Percentiles rank a stretch among this genome's conserved stretches.
These are phyloP conservation scores for Lepidotrigona ventralis DNA, from an alignment of 1,140 invertebrate genomes.

Conservation along the genomic window DNA sequence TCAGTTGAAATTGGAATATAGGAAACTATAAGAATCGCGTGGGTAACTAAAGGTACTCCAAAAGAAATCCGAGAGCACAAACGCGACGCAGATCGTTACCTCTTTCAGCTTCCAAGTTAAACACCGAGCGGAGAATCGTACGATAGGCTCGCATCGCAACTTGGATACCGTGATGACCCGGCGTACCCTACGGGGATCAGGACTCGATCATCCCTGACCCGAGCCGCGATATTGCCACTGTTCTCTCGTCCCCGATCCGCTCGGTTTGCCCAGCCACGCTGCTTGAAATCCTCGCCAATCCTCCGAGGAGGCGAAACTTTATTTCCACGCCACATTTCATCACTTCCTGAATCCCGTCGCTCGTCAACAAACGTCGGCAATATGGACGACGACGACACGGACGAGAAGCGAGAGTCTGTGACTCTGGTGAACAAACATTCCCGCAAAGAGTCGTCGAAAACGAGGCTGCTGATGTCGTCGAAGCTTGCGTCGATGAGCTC, in stretches of 20 bases:
- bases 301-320: no score
- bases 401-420: constrained; percentile 61
- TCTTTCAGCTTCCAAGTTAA: constrained; percentile 12
- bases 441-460: constrained; percentile 23
- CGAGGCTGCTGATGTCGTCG: not conserved
- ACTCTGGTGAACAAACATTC: constrained; percentile 59
- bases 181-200: constrained; percentile 1
- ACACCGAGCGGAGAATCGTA: not conserved
- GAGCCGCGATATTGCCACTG: not conserved
- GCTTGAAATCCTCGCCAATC: not conserved
- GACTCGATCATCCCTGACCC: constrained; percentile 12
- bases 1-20: no score
- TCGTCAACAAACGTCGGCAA: not conserved
- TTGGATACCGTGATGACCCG: not conserved
- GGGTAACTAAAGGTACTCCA: constrained; percentile 24
- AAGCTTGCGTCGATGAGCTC: constrained; percentile 27
- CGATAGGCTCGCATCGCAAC: not conserved
- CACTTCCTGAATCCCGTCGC: no score
- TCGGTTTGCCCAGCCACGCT: not conserved
- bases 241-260: not conserved
- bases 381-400: constrained; percentile 76
- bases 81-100: constrained; percentile 5
- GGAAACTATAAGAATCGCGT: not conserved
- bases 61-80: not conserved
- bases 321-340: no score